A percentile compares a stretch with the other conserved stretches of the same genome.
phyloP scores from a whole-genome alignment of 2,797 vertebrate species.

The Tamandua tetradactyla region DNA sequence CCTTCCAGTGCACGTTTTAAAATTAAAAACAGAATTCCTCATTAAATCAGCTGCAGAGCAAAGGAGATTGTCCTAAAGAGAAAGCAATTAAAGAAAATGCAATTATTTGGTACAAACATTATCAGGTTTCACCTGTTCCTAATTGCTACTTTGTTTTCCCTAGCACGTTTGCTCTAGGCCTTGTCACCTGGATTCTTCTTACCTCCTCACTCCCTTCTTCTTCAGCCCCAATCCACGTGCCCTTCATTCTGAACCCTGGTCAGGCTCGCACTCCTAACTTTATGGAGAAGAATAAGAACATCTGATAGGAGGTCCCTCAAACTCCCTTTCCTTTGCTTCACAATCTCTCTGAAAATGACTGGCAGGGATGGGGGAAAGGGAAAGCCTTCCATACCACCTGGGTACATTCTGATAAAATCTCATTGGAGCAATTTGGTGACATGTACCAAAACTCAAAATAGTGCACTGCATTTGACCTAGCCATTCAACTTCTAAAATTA shows the following conservation, averaged over 20 bases:
- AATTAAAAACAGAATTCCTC: constrained; percentile 31
- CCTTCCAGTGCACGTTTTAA: not conserved
- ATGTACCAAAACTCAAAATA: not conserved
- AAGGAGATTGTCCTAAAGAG: not conserved
- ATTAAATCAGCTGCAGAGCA: not conserved
- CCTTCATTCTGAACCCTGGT: not conserved
- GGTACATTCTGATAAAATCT: not conserved
- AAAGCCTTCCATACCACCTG: not conserved
- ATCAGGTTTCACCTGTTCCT: not conserved
- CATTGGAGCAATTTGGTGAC: not conserved
- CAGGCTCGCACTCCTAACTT: not conserved
- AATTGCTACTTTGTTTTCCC: not conserved
- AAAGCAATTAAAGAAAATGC: not conserved
- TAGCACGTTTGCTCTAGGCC: not conserved
- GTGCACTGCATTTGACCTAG: not conserved
- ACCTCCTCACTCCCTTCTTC: too few species aligned
- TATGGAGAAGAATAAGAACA: not conserved
- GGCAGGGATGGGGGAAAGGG: not conserved
- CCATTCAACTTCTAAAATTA: not conserved
- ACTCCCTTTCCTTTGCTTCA: not conserved
- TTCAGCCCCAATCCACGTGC: not conserved
- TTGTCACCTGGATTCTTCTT: not conserved
- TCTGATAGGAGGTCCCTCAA: not conserved
- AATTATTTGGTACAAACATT: not conserved
- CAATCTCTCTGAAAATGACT: not conserved